phyloP scores from a whole-genome alignment of 2,113 vertebrate genomes.

The Corvus moneduloides region DNA sequence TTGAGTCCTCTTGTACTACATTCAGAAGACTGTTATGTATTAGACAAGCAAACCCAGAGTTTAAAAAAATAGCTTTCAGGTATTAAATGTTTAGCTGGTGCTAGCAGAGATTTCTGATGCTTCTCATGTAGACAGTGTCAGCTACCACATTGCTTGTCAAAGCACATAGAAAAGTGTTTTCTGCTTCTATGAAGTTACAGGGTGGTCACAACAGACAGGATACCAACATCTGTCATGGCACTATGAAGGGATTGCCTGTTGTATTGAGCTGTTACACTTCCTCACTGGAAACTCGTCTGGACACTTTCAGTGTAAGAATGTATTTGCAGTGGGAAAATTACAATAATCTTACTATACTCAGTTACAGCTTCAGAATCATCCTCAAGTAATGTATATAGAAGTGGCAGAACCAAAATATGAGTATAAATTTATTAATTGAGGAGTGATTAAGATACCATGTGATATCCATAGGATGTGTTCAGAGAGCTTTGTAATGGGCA shows the following conservation, averaged over 20 bases:
- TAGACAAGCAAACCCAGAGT: neutral
- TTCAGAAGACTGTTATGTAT: neutral
- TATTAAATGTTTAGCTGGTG: neutral
- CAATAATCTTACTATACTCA: neutral
- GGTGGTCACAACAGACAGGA: neutral
- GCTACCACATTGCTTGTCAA: neutral
- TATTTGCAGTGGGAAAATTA: neutral
- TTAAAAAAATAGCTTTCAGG: neutral
- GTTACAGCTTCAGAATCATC: neutral
- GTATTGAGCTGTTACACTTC: neutral
- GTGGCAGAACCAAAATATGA: neutral
- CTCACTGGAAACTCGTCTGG: neutral
- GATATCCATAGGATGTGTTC: slow-evolving; percentile 29
- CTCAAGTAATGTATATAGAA: neutral
- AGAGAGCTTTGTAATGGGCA: slow-evolving; percentile 33
- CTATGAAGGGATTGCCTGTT: neutral
- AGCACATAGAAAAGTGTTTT: neutral
- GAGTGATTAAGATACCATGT: slow-evolving; percentile 25
- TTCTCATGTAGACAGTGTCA: neutral
- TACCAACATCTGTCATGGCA: neutral
- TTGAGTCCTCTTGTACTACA: neutral
- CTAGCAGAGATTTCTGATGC: neutral
- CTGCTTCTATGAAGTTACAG: neutral
- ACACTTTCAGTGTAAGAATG: neutral
- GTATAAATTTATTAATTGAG: slow-evolving; percentile 32